A percentile compares a stretch with the other conserved stretches of the same genome.
phyloP scores from a whole-genome alignment of 2,888 invertebrate genomes.

The Euproctis similis region DNA sequence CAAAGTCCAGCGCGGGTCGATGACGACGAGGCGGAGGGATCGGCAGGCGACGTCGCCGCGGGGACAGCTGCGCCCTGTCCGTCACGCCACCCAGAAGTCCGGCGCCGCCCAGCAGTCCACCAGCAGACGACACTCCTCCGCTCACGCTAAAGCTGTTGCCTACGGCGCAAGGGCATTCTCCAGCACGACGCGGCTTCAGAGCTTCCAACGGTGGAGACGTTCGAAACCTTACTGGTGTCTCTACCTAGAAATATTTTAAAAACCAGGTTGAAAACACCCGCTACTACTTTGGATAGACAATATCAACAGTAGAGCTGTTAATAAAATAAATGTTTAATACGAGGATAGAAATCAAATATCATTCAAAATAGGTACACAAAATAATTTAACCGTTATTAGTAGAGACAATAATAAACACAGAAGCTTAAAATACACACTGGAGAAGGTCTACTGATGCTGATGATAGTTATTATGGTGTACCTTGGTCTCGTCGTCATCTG shows the following conservation, averaged over 20 bases:
- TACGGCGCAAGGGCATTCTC: slow-evolving; percentile 67
- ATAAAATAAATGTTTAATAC: no score
- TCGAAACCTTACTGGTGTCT: slow-evolving; percentile 89
- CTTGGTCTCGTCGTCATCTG: slow-evolving; percentile 63
- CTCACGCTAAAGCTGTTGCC: slow-evolving; percentile 43
- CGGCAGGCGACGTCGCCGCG: slow-evolving; percentile 62
- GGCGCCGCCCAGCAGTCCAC: slow-evolving; percentile 65
- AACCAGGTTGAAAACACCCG: no score
- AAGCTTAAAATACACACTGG: slow-evolving; percentile 8
- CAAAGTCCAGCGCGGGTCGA: slow-evolving; percentile 94
- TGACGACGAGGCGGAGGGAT: slow-evolving; percentile 70
- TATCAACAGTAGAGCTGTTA: no score
- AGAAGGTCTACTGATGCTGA: slow-evolving; percentile 30
- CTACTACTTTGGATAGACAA: no score
- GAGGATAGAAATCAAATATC: no score
- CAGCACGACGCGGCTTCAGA: slow-evolving; percentile 80
- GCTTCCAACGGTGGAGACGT: slow-evolving; percentile 93
- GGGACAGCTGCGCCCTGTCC: slow-evolving; percentile 49
- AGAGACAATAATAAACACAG: background rate
- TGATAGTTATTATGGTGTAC: slow-evolving; percentile 34
- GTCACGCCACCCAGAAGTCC: slow-evolving; percentile 54
- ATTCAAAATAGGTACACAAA: background rate
- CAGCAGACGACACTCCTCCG: slow-evolving; percentile 72
- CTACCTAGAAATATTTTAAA: slow-evolving; percentile 74
- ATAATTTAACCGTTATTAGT: background rate